Evolutionary conservation across 2,113 vertebrate species (phyloP).

Genomic region (Mirounga angustirostris): DNA sequence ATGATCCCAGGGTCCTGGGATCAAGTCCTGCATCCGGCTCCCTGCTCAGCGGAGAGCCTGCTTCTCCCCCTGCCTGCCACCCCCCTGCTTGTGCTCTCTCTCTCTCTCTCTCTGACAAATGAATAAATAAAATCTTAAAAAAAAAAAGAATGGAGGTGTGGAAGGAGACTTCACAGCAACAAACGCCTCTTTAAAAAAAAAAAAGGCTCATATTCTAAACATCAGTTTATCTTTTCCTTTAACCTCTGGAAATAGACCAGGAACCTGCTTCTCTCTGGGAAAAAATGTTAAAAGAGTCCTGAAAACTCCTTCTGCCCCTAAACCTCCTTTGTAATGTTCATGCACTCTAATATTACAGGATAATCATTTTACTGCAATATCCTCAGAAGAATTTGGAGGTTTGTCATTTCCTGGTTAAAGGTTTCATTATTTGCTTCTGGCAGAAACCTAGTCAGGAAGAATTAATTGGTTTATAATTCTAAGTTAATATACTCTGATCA

Average conservation of each 20-base stretch:
- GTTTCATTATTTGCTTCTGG: slow-evolving; percentile 80
- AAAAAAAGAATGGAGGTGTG: too few relatives aligned
- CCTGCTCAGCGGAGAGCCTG: too few relatives aligned
- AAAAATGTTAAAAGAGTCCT: slow-evolving; percentile 61
- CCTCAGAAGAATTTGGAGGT: slow-evolving; percentile 74
- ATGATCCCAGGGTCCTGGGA: too few relatives aligned
- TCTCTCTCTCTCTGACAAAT: too few relatives aligned
- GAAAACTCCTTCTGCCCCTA: slow-evolving; percentile 61
- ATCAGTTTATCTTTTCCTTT: slow-evolving; percentile 49
- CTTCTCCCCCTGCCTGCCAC: too few relatives aligned
- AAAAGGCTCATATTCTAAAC: slow-evolving; percentile 22
- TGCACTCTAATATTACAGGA: slow-evolving; percentile 63
- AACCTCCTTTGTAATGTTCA: slow-evolving; percentile 62
- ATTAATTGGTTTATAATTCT: slow-evolving; percentile 81
- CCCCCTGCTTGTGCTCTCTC: too few relatives aligned
- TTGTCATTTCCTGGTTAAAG: slow-evolving; percentile 79
- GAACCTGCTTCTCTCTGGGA: slow-evolving; percentile 21
- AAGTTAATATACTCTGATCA: slow-evolving; percentile 73
- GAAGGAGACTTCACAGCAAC: too few relatives aligned
- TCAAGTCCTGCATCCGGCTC: too few relatives aligned
- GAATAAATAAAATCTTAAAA: too few relatives aligned
- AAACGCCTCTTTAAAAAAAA: too few relatives aligned
- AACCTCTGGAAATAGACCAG: slow-evolving; percentile 63
- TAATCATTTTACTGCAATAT: slow-evolving; percentile 73
- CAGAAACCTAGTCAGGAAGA: slow-evolving; percentile 75